Percentiles rank a stretch among this genome's conserved stretches.
These are phyloP conservation scores for Pyrrhia umbra DNA, from an alignment of 2,888 invertebrate genomes.

Conservation along the genomic window DNA sequence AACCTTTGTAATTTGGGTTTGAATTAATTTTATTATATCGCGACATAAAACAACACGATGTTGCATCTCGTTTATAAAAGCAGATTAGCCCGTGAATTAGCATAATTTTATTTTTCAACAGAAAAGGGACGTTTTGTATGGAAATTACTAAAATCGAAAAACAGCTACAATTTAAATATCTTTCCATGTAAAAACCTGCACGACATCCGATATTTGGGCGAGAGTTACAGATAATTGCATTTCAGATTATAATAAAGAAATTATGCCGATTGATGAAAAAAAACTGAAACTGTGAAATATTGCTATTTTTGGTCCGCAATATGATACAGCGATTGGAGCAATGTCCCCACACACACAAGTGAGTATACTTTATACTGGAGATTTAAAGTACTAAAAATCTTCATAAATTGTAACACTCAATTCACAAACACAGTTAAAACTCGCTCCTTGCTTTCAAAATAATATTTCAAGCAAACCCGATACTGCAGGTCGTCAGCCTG, in stretches of 20 bases:
- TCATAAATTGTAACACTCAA: too few relatives aligned
- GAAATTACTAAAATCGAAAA: slow-evolving; percentile 12
- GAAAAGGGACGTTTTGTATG: slow-evolving; percentile 4
- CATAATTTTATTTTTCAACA: slow-evolving; percentile 32
- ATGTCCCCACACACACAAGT: too few relatives aligned
- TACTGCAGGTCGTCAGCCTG: not conserved
- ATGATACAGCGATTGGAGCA: too few relatives aligned
- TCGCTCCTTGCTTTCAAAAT: not conserved
- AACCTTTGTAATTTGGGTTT: slow-evolving; percentile 7
- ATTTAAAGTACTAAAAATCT: too few relatives aligned
- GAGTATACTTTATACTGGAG: too few relatives aligned
- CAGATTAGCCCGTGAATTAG: slow-evolving; percentile 12
- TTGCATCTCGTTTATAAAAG: slow-evolving; percentile 24
- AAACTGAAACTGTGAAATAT: too few relatives aligned
- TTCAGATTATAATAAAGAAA: too few relatives aligned
- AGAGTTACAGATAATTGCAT: slow-evolving; percentile 5
- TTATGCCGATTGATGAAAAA: too few relatives aligned
- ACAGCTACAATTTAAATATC: slow-evolving; percentile 35
- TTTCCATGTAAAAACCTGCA: not conserved
- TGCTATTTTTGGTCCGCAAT: too few relatives aligned
- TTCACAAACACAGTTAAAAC: not conserved
- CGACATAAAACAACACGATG: slow-evolving; percentile 13
- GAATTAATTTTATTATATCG: slow-evolving; percentile 18
- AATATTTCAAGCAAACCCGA: not conserved
- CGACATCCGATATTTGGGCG: slow-evolving; percentile 8